Evolutionary conservation across 2,797 vertebrate genomes (phyloP).

Genomic region (Gallinago nigripennis): DNA sequence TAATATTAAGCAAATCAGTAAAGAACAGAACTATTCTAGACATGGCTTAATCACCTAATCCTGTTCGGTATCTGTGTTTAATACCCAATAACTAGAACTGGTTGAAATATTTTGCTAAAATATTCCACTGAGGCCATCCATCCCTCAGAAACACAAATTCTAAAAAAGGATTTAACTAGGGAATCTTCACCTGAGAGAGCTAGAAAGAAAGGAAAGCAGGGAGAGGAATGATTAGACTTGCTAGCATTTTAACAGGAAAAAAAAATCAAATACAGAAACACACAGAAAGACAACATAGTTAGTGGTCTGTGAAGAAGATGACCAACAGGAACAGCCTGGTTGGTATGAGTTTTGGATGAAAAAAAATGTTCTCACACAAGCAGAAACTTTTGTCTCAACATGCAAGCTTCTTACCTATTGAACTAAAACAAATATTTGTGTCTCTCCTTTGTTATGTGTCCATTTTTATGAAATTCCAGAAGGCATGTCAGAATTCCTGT

Average conservation of each 20-base stretch:
- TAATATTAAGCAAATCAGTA: background rate
- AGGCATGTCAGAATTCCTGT: background rate
- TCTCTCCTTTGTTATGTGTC: background rate
- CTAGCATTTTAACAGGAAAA: background rate
- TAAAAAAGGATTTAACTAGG: background rate
- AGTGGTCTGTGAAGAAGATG: background rate
- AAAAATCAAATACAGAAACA: background rate
- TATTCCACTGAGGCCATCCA: background rate
- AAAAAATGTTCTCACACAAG: background rate
- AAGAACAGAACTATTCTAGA: background rate
- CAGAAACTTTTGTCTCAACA: background rate
- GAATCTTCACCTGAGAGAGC: background rate
- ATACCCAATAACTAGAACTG: background rate
- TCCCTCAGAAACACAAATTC: background rate
- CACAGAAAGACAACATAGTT: background rate
- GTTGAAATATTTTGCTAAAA: background rate
- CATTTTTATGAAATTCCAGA: background rate
- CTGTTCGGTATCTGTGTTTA: background rate
- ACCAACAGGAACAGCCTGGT: background rate
- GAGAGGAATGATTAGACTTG: background rate
- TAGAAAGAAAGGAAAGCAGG: background rate
- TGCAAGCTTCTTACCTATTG: background rate
- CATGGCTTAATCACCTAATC: background rate
- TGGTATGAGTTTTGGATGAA: background rate
- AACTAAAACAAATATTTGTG: background rate